Base-by-base conservation (phyloP, 64 coral and sea anemone species). In the Montipora efflorescens region DNA sequence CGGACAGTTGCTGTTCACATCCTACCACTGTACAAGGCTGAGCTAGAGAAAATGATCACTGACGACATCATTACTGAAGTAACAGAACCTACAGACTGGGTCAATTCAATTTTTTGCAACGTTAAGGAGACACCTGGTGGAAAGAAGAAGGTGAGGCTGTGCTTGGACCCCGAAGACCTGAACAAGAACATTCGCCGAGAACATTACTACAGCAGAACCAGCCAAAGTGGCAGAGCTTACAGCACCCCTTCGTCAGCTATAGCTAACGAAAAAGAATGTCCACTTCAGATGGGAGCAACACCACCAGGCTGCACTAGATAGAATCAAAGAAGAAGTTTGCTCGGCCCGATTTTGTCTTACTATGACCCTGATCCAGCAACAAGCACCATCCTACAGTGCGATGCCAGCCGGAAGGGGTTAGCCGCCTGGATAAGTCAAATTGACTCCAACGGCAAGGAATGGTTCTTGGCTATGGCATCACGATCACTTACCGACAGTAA, bases 101-200 rank as follows among this genome's bases (percentile, higher is more conserved):
- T 93, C 5, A 96, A 93, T 47, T 96, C 77, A 21, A 92, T 95
- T 18, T 59, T 92, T 47, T 95, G 78, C 47, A 95, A 90, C 76
- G 57, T 94, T 14, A 89, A 64, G 68, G 87, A 89, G 22, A 79
- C 85, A 21, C 69, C 62, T 21, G 44, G 88, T 2, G 59, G 59
- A 15, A 78, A 93, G 13, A 77, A 81, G 57, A 93, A 93, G 22
- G 75, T 80, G 7, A 46, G 76, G 3, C 73, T 88, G 8, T 85
- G 74, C 66, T 28, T 88, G 13, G 84, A 78, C 82, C 92, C 62
- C 2, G 81, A 88, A 76, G 59, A 88, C 18, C 23, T 93, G 7
- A 79, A 84, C 22, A 93, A 87, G 62, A 87, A 75, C 79, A 94
- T 94, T 11, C 79, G 87, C 15, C 87, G 92, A 1, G 68, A 95